Conservation (phyloP, 2,797 vertebrate genomes). For the Anguilla obscura region DNA sequence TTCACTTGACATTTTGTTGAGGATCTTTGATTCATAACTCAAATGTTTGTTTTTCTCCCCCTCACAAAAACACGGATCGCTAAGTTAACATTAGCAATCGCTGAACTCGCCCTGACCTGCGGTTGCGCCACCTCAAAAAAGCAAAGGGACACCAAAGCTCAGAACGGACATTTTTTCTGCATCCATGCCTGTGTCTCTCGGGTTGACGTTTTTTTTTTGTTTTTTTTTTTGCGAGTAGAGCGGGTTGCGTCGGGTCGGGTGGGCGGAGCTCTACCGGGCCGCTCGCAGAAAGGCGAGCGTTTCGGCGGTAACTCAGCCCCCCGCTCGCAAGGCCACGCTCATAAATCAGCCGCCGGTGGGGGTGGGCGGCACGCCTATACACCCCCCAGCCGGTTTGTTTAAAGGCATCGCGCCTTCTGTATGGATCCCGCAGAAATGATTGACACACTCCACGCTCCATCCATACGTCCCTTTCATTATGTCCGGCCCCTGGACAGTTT, state of each 20-base stretch:
- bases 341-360: slow-evolving; percentile 12
- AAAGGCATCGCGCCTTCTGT: slow-evolving; percentile 11
- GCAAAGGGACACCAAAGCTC: neutral
- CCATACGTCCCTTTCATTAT: neutral
- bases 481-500: slow-evolving; percentile 10
- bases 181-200: neutral
- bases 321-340: slow-evolving; percentile 6
- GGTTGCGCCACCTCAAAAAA: neutral
- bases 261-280: neutral
- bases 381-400: neutral
- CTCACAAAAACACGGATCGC: neutral
- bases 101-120: neutral
- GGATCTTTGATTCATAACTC: neutral
- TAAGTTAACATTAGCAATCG: neutral
- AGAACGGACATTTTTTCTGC: neutral
- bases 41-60: neutral
- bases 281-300: slow-evolving; percentile 19
- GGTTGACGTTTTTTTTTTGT: neutral
- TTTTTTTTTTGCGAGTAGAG: neutral
- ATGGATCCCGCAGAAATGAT: neutral
- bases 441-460: neutral
- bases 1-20: neutral
- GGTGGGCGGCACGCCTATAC: neutral
- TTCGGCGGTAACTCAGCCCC: slow-evolving; percentile 12
- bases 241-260: neutral